A percentile compares a stretch with the other conserved stretches of the same genome.
Evolutionary conservation across 2,888 invertebrate genomes (phyloP).

Genomic region (Caenorhabditis plicata): DNA sequence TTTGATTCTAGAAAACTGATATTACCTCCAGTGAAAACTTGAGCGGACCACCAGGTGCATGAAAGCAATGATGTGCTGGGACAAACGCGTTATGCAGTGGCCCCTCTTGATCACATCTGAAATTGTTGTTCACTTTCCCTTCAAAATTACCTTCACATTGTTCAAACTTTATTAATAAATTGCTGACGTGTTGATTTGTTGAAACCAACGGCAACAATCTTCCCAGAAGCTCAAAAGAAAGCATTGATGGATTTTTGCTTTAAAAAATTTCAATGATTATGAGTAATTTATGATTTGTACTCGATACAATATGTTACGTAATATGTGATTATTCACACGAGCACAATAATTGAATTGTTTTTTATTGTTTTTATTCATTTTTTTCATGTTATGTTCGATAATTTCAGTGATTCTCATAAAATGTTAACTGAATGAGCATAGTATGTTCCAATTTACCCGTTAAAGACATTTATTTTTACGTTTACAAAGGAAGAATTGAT

Average conservation of each 20-base stretch:
- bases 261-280: background rate
- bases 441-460: too few species aligned
- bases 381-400: too few species aligned
- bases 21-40: slow-evolving; percentile 91
- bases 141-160: background rate
- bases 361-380: too few species aligned
- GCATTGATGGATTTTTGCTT: slow-evolving; percentile 82
- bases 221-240: slow-evolving; percentile 89
- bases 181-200: slow-evolving; percentile 77
- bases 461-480: too few species aligned
- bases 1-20: background rate
- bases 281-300: background rate
- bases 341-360: too few species aligned
- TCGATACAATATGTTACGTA: background rate
- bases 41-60: slow-evolving; percentile 96
- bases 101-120: slow-evolving; percentile 85
- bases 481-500: too few species aligned
- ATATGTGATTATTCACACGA: too few species aligned
- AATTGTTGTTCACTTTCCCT: background rate
- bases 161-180: slow-evolving; percentile 73
- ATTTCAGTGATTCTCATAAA: too few species aligned
- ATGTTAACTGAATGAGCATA: too few species aligned
- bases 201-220: slow-evolving; percentile 88
- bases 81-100: slow-evolving; percentile 79
- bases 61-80: slow-evolving; percentile 90